phyloP scores from a whole-genome alignment of 2,888 invertebrate species.

The Crepidodera aurea region DNA sequence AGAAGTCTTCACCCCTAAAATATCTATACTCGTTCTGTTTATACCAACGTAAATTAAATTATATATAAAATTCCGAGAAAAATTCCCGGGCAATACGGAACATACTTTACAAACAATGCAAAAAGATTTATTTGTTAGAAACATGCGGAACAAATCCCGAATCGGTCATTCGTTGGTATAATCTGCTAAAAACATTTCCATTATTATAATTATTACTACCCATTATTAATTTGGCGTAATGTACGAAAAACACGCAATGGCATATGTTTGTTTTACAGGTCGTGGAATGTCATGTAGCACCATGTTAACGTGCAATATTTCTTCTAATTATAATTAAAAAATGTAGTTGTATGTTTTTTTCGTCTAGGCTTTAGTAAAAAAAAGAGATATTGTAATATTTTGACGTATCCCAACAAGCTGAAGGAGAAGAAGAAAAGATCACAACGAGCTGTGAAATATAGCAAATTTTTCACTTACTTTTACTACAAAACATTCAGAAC shows the following conservation, averaged over 20 bases:
- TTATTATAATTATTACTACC: slow-evolving; percentile 47
- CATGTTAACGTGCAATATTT: too few species aligned
- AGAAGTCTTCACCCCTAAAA: too few species aligned
- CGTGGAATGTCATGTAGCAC: background rate
- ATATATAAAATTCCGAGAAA: background rate
- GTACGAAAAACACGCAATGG: slow-evolving; percentile 37
- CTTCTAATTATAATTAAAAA: too few species aligned
- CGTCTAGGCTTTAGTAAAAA: too few species aligned
- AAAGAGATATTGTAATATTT: too few species aligned
- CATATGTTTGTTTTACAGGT: slow-evolving; percentile 10
- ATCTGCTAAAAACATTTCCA: slow-evolving; percentile 45
- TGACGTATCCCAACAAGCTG: too few species aligned
- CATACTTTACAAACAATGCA: slow-evolving; percentile 15
- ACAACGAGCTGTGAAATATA: too few species aligned
- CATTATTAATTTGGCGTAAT: slow-evolving; percentile 44
- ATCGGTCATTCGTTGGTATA: slow-evolving; percentile 38
- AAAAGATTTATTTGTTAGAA: slow-evolving; percentile 35
- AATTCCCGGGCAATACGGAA: background rate
- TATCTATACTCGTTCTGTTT: too few species aligned
- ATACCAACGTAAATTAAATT: background rate
- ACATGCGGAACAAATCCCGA: slow-evolving; percentile 38
- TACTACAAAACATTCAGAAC: too few species aligned
- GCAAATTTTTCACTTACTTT: too few species aligned
- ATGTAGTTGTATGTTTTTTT: too few species aligned
- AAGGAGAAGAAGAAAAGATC: too few species aligned